Evolutionary conservation across 2,113 vertebrate genomes (phyloP).

Genomic region (Ceyx melanurus): DNA sequence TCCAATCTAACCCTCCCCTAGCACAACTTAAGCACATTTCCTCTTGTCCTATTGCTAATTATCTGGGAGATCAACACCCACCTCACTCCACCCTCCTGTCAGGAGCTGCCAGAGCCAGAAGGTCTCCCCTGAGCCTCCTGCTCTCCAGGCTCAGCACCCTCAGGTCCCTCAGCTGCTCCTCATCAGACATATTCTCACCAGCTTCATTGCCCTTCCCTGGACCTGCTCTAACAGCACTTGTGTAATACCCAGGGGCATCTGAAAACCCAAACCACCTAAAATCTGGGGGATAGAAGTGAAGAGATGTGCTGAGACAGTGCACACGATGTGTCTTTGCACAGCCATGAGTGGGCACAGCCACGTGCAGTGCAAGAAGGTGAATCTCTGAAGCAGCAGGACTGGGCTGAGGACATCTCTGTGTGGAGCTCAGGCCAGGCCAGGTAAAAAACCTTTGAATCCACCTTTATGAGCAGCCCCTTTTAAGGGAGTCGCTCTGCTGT

Average conservation of each 20-base stretch:
- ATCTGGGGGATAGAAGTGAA: background rate
- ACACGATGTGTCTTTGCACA: accelerated
- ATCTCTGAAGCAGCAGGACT: accelerated
- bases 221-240: background rate
- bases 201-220: no score
- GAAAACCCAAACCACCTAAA: background rate
- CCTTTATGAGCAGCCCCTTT: background rate
- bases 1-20: no score
- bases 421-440: background rate
- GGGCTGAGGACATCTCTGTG: background rate
- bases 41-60: no score
- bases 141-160: no score
- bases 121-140: no score
- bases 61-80: no score
- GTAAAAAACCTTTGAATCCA: background rate
- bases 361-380: background rate
- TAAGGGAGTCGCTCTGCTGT: background rate
- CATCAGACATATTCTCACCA: no score
- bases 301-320: background rate
- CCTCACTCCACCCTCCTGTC: no score
- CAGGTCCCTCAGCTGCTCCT: no score
- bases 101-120: no score
- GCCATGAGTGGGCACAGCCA: background rate
- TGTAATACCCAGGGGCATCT: background rate
- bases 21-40: no score